A percentile compares a stretch with the other conserved stretches of the same genome.
Conservation (phyloP, 2,113 vertebrate species). For the Thymallus thymallus region DNA sequence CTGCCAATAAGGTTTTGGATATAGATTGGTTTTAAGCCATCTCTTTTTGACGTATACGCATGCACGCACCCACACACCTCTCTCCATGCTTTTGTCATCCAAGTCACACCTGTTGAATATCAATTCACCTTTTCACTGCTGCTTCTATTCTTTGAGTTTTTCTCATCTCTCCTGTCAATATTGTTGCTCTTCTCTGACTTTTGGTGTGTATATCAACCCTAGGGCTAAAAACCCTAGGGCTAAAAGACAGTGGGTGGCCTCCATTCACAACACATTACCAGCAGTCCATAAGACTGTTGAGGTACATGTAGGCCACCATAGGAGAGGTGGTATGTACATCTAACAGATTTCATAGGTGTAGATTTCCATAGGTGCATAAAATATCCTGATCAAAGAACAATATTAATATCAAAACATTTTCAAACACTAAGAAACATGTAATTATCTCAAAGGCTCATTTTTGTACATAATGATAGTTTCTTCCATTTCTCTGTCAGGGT, state of each 20-base stretch:
- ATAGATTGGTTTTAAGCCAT: background rate
- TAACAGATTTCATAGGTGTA: background rate
- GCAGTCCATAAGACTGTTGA: slow-evolving; percentile 13
- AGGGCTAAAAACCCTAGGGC: slow-evolving; percentile 14
- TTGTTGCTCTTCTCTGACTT: slow-evolving; percentile 18
- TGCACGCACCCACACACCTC: background rate
- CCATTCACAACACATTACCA: slow-evolving; percentile 44
- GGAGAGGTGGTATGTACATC: background rate
- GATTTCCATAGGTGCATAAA: background rate
- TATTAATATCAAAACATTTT: background rate
- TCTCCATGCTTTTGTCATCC: slow-evolving; percentile 14
- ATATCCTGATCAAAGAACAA: background rate
- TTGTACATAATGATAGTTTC: background rate
- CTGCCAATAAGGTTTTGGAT: background rate
- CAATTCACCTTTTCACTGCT: slow-evolving; percentile 31
- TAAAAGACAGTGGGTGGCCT: slow-evolving; percentile 20
- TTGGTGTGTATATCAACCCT: slow-evolving; percentile 35
- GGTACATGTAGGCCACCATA: background rate
- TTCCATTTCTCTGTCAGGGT: slow-evolving; percentile 35
- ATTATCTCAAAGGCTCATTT: background rate
- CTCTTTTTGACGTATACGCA: background rate
- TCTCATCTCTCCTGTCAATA: slow-evolving; percentile 23
- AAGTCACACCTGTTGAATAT: slow-evolving; percentile 38
- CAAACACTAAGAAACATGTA: background rate
- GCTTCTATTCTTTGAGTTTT: background rate